Percentiles rank a stretch among this genome's conserved stretches.
Conservation (phyloP, 2,888 invertebrate genomes). For the Alviniconcha strummeri region DNA sequence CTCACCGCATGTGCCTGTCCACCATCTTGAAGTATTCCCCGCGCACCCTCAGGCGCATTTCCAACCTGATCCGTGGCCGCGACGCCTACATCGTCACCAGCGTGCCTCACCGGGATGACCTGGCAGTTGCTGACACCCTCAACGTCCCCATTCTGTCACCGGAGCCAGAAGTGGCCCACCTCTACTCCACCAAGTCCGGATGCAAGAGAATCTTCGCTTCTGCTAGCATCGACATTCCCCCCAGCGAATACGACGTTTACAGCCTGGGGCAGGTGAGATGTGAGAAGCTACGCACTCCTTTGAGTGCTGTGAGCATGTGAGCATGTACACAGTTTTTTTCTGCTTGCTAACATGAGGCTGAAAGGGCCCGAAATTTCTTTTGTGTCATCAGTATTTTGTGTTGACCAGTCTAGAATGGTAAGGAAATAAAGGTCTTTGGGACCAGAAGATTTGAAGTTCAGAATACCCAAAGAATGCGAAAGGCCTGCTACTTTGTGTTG, state of each 20-base stretch:
- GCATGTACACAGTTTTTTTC: too few relatives aligned
- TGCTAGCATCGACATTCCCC: slow-evolving; percentile 69
- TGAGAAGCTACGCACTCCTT: background rate
- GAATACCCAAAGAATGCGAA: too few relatives aligned
- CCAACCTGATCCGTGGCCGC: slow-evolving; percentile 69
- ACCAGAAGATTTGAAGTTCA: too few relatives aligned
- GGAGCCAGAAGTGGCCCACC: slow-evolving; percentile 71
- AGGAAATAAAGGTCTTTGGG: too few relatives aligned
- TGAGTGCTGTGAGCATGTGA: background rate
- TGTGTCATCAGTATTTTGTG: too few relatives aligned
- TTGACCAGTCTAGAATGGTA: too few relatives aligned
- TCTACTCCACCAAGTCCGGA: slow-evolving; percentile 73
- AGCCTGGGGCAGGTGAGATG: slow-evolving; percentile 68
- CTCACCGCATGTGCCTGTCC: slow-evolving; percentile 72
- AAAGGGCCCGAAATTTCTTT: too few relatives aligned
- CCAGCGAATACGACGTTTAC: slow-evolving; percentile 72
- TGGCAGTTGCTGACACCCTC: slow-evolving; percentile 69
- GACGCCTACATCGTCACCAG: slow-evolving; percentile 72
- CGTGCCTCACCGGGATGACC: slow-evolving; percentile 70
- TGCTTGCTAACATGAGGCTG: too few relatives aligned
- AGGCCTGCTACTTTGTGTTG: too few relatives aligned
- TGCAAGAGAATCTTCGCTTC: slow-evolving; percentile 71
- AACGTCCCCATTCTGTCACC: slow-evolving; percentile 69
- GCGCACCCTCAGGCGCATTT: slow-evolving; percentile 66
- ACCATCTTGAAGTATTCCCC: slow-evolving; percentile 73